phyloP scores from a whole-genome alignment of 2,113 vertebrate species.

The Cryptomyrus ogoouensis region DNA sequence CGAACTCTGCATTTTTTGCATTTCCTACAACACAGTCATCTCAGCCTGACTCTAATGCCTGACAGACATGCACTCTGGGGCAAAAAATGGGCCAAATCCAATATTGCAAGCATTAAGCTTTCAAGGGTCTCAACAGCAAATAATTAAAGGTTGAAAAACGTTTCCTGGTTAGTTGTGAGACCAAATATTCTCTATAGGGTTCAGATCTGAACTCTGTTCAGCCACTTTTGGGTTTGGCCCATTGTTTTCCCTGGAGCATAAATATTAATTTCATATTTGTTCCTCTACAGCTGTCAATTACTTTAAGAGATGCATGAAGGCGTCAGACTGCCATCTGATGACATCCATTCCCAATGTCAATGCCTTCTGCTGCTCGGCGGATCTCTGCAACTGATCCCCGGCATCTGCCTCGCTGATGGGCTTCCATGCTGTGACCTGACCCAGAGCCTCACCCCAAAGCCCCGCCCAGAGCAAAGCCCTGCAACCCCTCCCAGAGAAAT shows the following conservation, averaged over 20 bases:
- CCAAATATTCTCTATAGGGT: not conserved
- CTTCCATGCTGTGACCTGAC: not conserved
- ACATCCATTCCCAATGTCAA: not conserved
- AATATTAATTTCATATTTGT: not conserved
- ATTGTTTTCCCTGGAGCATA: not conserved
- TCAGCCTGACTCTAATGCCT: not conserved
- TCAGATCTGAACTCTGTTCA: not conserved
- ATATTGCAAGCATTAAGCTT: not conserved
- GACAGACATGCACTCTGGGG: not conserved
- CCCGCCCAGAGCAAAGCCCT: not conserved
- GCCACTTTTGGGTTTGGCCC: not conserved
- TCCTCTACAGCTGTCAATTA: not conserved
- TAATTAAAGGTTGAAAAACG: not conserved
- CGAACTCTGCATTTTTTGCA: not conserved
- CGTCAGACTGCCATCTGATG: not conserved
- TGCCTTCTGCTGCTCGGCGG: not conserved
- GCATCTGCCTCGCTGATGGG: not conserved
- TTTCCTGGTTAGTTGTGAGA: not conserved
- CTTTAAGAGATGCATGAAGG: constrained; percentile 4
- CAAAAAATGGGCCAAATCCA: not conserved
- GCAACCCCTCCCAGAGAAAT: not conserved
- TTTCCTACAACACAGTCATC: not conserved
- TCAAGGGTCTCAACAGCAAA: not conserved
- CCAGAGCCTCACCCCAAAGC: no score
- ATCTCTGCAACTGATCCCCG: not conserved